Conservation (phyloP, 2,797 vertebrate genomes). For the Poeciliopsis turneri region DNA sequence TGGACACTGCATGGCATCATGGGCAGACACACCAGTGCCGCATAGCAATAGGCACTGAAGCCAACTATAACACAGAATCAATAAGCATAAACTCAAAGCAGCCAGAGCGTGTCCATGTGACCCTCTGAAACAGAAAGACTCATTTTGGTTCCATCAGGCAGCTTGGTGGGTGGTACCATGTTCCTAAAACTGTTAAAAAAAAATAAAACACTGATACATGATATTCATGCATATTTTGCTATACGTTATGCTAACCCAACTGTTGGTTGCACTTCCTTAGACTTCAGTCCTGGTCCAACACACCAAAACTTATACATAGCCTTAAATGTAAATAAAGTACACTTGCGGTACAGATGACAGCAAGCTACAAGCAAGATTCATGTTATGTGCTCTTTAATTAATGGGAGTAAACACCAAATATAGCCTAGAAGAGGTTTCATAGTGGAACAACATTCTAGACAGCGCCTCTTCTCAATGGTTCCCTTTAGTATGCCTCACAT, state of each 20-base stretch:
- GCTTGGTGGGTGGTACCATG: neutral
- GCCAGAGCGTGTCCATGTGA: slow-evolving; percentile 42
- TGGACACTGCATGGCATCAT: neutral
- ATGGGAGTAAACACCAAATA: neutral
- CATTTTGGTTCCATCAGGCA: neutral
- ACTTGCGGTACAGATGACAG: neutral
- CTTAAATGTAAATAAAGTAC: slow-evolving; percentile 9
- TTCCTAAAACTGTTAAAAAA: neutral
- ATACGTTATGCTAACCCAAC: neutral
- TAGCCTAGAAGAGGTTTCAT: neutral
- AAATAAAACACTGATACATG: too few relatives aligned
- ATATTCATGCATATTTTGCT: too few relatives aligned
- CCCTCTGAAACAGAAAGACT: slow-evolving; percentile 27
- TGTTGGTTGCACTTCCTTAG: neutral
- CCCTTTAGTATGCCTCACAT: slow-evolving; percentile 11
- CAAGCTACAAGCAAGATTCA: neutral
- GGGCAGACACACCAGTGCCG: slow-evolving; percentile 11
- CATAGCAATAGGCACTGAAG: slow-evolving; percentile 29
- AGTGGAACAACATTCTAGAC: neutral
- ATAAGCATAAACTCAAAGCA: slow-evolving; percentile 46
- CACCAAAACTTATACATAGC: neutral
- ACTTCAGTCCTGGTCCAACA: too few relatives aligned
- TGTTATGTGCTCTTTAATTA: neutral
- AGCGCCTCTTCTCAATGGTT: slow-evolving; percentile 12
- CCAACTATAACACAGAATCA: slow-evolving; percentile 47